phyloP scores from a whole-genome alignment of 64 coral and sea anemone genomes.

The Platygyra sinensis region DNA sequence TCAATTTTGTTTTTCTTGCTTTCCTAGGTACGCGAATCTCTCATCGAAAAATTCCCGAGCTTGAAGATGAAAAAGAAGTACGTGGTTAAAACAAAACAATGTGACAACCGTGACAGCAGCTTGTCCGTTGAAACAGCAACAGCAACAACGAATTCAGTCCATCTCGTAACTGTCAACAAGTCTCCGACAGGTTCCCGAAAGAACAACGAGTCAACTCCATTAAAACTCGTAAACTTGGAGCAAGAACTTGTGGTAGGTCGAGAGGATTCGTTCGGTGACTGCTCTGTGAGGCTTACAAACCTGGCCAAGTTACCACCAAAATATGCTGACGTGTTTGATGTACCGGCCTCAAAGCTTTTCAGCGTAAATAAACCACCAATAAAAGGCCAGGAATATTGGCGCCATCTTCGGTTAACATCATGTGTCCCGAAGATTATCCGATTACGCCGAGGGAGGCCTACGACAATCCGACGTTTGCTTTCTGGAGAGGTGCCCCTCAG shows the following conservation, averaged over 20 bases:
- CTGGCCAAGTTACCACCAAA: conserved; percentile 5
- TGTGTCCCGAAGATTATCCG: neutral
- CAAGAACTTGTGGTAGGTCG: neutral
- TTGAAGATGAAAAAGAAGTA: neutral
- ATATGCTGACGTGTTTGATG: conserved; percentile 7
- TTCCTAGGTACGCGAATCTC: conserved; percentile 11
- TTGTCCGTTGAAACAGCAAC: conserved; percentile 2
- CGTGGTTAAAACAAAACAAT: neutral
- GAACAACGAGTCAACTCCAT: neutral
- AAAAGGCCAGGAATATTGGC: neutral
- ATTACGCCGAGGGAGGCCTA: conserved; percentile 27
- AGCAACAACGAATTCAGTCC: neutral
- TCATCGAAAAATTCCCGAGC: conserved; percentile 12
- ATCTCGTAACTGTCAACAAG: conserved; percentile 17
- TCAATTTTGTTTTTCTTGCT: neutral
- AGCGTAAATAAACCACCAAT: neutral
- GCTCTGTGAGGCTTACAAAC: neutral
- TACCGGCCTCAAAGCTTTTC: conserved; percentile 11
- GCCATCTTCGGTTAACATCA: neutral
- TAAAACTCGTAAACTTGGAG: conserved; percentile 16
- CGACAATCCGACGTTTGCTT: conserved; percentile 22
- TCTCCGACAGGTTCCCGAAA: conserved; percentile 8
- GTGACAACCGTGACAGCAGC: neutral
- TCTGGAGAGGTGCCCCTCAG: neutral
- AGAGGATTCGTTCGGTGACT: neutral